Evolutionary conservation across 2,113 vertebrate genomes (phyloP).

Genomic region (Larimichthys polyactis): DNA sequence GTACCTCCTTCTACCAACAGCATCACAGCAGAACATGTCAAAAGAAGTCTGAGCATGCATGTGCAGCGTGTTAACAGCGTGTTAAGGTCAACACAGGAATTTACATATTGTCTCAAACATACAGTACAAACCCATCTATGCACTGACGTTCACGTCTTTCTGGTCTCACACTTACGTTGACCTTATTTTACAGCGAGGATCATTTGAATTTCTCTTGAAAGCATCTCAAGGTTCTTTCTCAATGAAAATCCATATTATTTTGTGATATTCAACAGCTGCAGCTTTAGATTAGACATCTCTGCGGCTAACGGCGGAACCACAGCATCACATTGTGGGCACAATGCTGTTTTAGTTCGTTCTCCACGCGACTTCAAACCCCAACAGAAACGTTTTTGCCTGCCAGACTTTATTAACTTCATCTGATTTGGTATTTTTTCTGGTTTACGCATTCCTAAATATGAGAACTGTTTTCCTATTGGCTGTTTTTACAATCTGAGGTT

Average conservation of each 20-base stretch:
- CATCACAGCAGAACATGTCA: conserved; percentile 5
- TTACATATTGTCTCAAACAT: neutral
- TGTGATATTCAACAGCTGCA: neutral
- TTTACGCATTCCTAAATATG: too few species aligned
- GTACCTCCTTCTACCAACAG: neutral
- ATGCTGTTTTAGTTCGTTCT: too few species aligned
- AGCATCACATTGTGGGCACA: too few species aligned
- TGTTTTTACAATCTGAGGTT: too few species aligned
- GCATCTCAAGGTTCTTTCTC: neutral
- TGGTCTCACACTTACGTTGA: neutral
- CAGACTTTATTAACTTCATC: too few species aligned
- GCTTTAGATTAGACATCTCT: neutral
- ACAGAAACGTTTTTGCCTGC: too few species aligned
- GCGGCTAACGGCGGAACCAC: too few species aligned
- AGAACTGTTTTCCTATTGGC: too few species aligned
- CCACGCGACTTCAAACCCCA: too few species aligned
- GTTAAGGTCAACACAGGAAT: conserved; percentile 21
- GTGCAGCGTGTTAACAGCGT: neutral
- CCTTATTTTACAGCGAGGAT: neutral
- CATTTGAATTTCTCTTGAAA: neutral
- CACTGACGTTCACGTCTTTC: neutral
- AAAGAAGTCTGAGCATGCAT: neutral
- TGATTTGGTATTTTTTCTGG: too few species aligned
- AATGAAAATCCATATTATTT: too few species aligned
- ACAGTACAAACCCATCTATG: neutral